A percentile compares a stretch with the other conserved stretches of the same genome.
Evolutionary conservation across 2,888 invertebrate species (phyloP).

Genomic region (Polyommatus icarus): DNA sequence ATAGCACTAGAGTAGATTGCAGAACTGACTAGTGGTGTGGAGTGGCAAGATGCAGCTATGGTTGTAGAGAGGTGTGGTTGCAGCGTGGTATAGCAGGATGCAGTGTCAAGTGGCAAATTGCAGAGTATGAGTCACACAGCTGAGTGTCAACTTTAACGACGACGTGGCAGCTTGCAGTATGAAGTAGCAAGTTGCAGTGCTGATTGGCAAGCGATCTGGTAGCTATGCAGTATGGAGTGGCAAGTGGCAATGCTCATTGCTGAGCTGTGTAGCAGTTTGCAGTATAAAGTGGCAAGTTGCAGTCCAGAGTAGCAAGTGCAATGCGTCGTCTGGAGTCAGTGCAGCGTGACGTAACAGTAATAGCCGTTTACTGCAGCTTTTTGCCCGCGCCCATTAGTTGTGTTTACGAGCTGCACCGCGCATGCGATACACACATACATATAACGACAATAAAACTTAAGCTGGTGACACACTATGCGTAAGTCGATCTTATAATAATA

Average conservation of each 20-base stretch:
- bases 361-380: constrained; percentile 57
- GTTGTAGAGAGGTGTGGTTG: no score
- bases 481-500: no score
- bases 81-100: no score
- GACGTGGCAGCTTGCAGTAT: not conserved
- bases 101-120: not conserved
- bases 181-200: not conserved
- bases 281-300: no score
- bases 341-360: constrained; percentile 61
- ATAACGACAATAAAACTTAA: constrained; percentile 12
- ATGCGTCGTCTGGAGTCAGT: constrained; percentile 45
- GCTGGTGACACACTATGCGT: constrained; percentile 39
- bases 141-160: not conserved
- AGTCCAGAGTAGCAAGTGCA: not conserved
- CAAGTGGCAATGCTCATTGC: not conserved
- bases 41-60: no score
- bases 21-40: no score
- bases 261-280: not conserved
- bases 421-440: constrained; percentile 41
- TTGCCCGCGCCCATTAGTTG: constrained; percentile 56
- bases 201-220: not conserved
- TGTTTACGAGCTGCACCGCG: constrained; percentile 57
- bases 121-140: not conserved
- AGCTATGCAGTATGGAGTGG: not conserved
- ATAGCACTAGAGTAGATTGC: no score